Conservation (phyloP, 2,113 vertebrate species). For the Forbesichthys agassizii region DNA sequence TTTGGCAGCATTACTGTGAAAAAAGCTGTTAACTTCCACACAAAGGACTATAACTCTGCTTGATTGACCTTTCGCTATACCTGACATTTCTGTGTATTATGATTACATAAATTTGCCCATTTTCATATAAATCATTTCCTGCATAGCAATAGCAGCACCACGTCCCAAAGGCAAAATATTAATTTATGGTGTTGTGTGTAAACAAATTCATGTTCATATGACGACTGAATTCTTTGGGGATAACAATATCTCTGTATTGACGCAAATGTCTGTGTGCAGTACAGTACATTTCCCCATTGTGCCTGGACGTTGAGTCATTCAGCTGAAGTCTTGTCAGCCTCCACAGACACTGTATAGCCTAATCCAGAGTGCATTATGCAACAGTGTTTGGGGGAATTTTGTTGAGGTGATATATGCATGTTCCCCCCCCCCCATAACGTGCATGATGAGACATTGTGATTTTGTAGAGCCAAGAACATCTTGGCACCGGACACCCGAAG, state of each 20-base stretch:
- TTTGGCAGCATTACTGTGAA: not conserved
- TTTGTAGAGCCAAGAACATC: no score
- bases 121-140: constrained; percentile 13
- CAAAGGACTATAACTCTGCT: constrained; percentile 1
- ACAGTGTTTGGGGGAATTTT: not conserved
- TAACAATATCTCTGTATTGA: not conserved
- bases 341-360: not conserved
- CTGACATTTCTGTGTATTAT: not conserved
- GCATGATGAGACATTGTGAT: not conserved
- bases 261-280: not conserved
- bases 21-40: not conserved
- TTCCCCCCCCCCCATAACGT: not conserved
- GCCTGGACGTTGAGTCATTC: not conserved
- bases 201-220: not conserved
- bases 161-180: constrained; percentile 12
- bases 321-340: not conserved
- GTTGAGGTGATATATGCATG: not conserved
- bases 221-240: not conserved
- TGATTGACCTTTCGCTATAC: not conserved
- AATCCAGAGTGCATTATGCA: not conserved
- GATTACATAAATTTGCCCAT: constrained; percentile 2
- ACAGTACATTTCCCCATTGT: not conserved
- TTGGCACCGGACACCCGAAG: no score
- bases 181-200: constrained; percentile 3
- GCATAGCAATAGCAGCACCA: not conserved